phyloP scores from a whole-genome alignment of 2,797 vertebrate species.

The Octomys mimax region DNA sequence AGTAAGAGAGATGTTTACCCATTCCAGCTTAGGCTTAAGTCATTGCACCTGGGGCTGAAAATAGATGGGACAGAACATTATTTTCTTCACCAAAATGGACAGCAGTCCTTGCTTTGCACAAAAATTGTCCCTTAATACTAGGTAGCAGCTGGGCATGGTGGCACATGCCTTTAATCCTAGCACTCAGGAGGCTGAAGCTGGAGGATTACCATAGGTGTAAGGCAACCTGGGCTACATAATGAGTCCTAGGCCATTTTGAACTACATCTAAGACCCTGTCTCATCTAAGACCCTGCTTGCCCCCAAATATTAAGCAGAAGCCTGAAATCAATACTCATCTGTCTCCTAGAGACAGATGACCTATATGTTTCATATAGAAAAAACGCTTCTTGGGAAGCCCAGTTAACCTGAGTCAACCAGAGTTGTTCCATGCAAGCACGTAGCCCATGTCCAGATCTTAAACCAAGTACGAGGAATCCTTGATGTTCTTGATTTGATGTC shows the following conservation, averaged over 20 bases:
- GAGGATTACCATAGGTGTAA: neutral
- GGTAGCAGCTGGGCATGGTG: neutral
- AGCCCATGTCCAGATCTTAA: neutral
- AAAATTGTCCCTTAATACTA: constrained; percentile 6
- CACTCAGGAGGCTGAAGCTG: neutral
- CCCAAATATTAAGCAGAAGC: neutral
- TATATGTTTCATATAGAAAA: neutral
- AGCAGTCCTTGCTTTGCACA: constrained; percentile 3
- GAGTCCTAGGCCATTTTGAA: neutral
- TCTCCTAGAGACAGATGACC: no score
- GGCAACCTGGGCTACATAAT: neutral
- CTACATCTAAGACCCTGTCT: neutral
- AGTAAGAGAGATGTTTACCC: neutral
- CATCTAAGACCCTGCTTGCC: neutral
- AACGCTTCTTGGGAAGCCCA: neutral
- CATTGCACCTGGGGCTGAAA: neutral
- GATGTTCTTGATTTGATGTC: neutral
- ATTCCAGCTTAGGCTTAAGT: neutral
- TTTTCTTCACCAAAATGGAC: constrained; percentile 18
- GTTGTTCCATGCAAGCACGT: no score
- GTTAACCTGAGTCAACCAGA: neutral
- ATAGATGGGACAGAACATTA: neutral
- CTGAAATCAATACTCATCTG: neutral
- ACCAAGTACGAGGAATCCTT: neutral
- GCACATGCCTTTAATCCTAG: neutral